Conservation (phyloP, 1,140 invertebrate species). For the Globodera rostochiensis region DNA sequence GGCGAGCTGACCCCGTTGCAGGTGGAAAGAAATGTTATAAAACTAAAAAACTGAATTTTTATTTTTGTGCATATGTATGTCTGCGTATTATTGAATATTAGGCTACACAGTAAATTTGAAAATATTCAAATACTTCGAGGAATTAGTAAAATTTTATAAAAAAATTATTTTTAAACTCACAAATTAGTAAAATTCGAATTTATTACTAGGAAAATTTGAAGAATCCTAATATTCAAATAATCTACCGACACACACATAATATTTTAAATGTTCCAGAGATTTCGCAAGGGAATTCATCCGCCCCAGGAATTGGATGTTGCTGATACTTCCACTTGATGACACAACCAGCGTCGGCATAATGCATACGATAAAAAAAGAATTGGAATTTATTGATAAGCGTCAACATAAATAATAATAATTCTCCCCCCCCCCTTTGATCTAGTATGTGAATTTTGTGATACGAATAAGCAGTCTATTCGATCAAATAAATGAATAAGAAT, state of each 20-base stretch:
- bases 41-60: neutral
- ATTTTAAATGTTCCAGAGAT: slow-evolving; percentile 15
- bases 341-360: neutral
- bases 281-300: slow-evolving; percentile 45
- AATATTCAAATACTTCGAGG: neutral
- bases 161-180: too few species aligned
- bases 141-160: too few species aligned
- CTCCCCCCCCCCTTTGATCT: too few species aligned
- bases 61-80: too few species aligned
- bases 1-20: neutral
- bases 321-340: neutral
- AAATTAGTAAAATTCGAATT: too few species aligned
- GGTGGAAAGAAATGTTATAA: neutral
- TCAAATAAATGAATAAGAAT: too few species aligned
- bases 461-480: too few species aligned
- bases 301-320: slow-evolving; percentile 17
- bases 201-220: too few species aligned
- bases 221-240: neutral
- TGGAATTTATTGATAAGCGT: slow-evolving; percentile 7
- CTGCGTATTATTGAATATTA: too few species aligned
- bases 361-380: neutral
- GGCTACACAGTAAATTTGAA: neutral
- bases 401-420: too few species aligned
- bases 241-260: neutral
- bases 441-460: too few species aligned